Evolutionary conservation across 2,888 invertebrate genomes (phyloP), one percentile per base, ranked within the genome.

Genomic region (Acronicta psi): DNA sequence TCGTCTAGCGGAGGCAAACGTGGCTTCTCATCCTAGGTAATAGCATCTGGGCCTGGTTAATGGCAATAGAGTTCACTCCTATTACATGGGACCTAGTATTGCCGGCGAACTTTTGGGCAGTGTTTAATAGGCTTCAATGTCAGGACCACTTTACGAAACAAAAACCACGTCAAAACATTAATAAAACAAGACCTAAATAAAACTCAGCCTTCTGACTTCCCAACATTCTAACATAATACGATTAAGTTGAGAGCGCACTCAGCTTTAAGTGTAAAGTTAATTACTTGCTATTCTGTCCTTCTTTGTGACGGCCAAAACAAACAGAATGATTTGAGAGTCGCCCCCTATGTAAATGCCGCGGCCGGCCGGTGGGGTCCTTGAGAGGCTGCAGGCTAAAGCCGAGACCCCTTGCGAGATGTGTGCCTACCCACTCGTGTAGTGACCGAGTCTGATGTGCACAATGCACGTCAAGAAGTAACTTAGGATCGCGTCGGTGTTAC

Each of bases 181-280:
- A 25, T 25, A 25, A 25, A 29, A 20, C 8, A 25, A 34, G 34
- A 34, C 9, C 1, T 1, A 34, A 34, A 34, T 9, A 34, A 1
- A n/a, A 34, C 34, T 10, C 43, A 4, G 1, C 3, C 16, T 36
- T 42, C 34, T 11, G 55, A 18, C 44, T 47, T 41, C 2, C 49
- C 9, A 41, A 47, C 49, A 25, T 59, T 46, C 44, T 34, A 25
- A 55, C 69, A 41, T 59, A 74, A 72, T 58, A 63, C 42, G 73
- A 81, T 83, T 81, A 79, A 64, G 69, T 73, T 63, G 14, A 66
- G 40, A 60, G 49, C 67, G 82, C 74, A 75, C 81, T 80, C 78
- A 81, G 81, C 76, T 82, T 81, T 72, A 82, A 85, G 80, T 80
- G 80, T 82, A 83, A 87, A 84, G 83, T 84, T 86, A 87, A 88